A percentile compares a stretch with the other conserved stretches of the same genome.
Conservation (phyloP, 2,888 invertebrate species). For the Cartodere bifasciata region DNA sequence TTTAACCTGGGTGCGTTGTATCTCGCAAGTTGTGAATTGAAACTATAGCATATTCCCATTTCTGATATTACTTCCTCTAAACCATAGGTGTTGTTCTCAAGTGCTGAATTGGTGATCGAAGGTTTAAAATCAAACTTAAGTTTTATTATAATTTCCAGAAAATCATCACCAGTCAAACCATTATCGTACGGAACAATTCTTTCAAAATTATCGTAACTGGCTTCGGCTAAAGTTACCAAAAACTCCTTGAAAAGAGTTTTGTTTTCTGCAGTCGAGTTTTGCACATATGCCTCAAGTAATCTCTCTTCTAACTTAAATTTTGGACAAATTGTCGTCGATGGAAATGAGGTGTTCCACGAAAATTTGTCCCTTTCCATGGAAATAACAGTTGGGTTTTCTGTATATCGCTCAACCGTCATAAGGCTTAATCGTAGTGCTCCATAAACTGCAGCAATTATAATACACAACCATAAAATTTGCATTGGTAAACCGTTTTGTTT, state of each 20-base stretch:
- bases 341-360: constrained; percentile 60
- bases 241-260: constrained; percentile 43
- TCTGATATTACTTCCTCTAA: constrained; percentile 53
- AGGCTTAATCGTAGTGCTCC: constrained; percentile 33
- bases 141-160: constrained; percentile 42
- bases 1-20: constrained; percentile 46
- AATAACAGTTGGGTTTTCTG: constrained; percentile 57
- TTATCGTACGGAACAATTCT: too few relatives aligned
- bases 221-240: constrained; percentile 41
- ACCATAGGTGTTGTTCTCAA: constrained; percentile 19
- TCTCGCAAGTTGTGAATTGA: constrained; percentile 50
- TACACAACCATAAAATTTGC: constrained; percentile 26
- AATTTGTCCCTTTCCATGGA: constrained; percentile 58
- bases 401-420: constrained; percentile 51
- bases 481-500: too few relatives aligned
- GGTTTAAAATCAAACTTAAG: constrained; percentile 41
- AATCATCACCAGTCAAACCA: too few relatives aligned
- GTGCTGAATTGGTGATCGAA: constrained; percentile 28
- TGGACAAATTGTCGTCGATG: constrained; percentile 53
- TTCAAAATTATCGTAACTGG: constrained; percentile 48
- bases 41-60: constrained; percentile 55
- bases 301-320: constrained; percentile 40
- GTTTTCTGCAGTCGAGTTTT: constrained; percentile 28
- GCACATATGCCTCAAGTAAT: constrained; percentile 41
- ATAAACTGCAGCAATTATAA: constrained; percentile 24